Evolutionary conservation across 2,797 vertebrate species (phyloP).

Genomic region (Anabas testudineus): DNA sequence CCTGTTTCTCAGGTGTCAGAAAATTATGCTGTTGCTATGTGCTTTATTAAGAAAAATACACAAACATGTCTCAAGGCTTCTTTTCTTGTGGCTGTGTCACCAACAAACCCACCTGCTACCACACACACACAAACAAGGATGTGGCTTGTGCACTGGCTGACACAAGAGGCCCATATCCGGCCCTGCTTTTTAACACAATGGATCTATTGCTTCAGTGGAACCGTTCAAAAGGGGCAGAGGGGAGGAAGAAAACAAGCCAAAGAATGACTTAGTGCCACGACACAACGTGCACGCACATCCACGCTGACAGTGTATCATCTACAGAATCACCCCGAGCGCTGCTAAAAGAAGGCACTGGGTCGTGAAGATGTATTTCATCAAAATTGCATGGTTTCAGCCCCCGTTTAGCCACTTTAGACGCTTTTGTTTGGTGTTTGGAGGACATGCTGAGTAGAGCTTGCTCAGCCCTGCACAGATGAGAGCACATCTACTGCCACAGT

Average conservation of each 20-base stretch:
- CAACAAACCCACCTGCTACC: neutral
- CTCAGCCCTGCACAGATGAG: constrained; percentile 28
- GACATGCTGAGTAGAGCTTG: constrained; percentile 4
- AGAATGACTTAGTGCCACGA: constrained; percentile 48
- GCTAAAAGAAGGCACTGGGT: constrained; percentile 36
- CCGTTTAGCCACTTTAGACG: constrained; percentile 40
- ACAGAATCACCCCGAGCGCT: constrained; percentile 38
- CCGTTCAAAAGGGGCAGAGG: constrained; percentile 46
- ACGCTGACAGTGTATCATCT: constrained; percentile 35
- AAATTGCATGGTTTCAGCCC: constrained; percentile 48
- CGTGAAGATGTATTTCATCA: constrained; percentile 52
- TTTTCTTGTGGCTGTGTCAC: constrained; percentile 19
- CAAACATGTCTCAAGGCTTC: constrained; percentile 7
- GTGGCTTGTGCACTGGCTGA: constrained; percentile 56
- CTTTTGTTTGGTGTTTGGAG: constrained; percentile 47
- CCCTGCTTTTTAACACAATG: constrained; percentile 66
- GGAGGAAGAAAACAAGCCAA: constrained; percentile 5
- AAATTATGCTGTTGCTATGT: neutral
- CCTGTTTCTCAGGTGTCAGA: neutral
- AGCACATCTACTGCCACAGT: constrained; percentile 7
- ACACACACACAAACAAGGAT: constrained; percentile 38
- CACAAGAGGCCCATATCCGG: constrained; percentile 68
- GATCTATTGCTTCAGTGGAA: constrained; percentile 70
- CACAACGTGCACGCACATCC: constrained; percentile 31
- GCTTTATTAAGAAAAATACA: constrained; percentile 15